Conservation (phyloP, 2,888 invertebrate species). For the Diarsia mendica region DNA sequence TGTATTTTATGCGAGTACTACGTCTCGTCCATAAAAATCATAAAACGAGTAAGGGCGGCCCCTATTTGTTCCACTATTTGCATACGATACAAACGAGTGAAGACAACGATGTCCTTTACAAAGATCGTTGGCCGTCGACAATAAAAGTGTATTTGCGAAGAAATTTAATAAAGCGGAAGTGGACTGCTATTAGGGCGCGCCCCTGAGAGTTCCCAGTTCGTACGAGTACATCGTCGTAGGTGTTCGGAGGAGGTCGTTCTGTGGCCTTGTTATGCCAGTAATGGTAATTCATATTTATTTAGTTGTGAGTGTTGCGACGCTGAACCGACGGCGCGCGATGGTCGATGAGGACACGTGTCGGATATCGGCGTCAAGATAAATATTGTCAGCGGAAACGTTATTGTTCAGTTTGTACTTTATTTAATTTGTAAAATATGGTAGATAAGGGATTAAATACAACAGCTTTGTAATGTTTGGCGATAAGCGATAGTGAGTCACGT, state of each 20-base stretch:
- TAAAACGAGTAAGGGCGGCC: constrained; percentile 82
- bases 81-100: constrained; percentile 86
- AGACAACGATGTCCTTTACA: constrained; percentile 84
- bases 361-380: constrained; percentile 56
- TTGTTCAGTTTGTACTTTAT: constrained; percentile 44
- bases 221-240: constrained; percentile 66
- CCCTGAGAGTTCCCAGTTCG: constrained; percentile 69
- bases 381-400: constrained; percentile 57
- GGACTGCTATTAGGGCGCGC: constrained; percentile 84
- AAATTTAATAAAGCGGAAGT: constrained; percentile 91
- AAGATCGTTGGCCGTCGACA: constrained; percentile 85
- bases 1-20: constrained; percentile 74
- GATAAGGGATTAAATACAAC: constrained; percentile 38
- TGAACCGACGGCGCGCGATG: constrained; percentile 12
- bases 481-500: constrained; percentile 37
- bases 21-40: constrained; percentile 83
- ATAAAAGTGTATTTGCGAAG: constrained; percentile 90
- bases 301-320: constrained; percentile 60
- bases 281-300: constrained; percentile 76
- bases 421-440: constrained; percentile 33
- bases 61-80: constrained; percentile 87
- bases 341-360: constrained; percentile 43
- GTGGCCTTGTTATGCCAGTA: constrained; percentile 68
- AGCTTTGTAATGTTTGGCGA: constrained; percentile 63
- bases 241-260: constrained; percentile 49